Percentiles rank a stretch among this genome's conserved stretches.
These are phyloP conservation scores for Lagopus leucura DNA, from an alignment of 2,113 vertebrate species.

Conservation along the genomic window DNA sequence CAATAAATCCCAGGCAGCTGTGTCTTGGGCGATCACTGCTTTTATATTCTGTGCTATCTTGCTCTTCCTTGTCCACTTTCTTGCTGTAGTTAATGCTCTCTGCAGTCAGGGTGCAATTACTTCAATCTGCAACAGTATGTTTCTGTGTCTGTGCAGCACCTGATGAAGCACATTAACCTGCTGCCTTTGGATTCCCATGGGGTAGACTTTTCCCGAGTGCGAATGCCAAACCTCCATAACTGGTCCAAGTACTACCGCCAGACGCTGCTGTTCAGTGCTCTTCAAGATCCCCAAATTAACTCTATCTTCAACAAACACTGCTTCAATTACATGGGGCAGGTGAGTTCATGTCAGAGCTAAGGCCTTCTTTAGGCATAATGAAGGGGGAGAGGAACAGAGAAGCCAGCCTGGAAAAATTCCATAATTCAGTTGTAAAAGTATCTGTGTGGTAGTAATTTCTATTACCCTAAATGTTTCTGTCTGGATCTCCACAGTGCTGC, in stretches of 20 bases:
- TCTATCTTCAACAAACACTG: slow-evolving; percentile 91
- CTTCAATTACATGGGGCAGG: slow-evolving; percentile 90
- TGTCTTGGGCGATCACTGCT: neutral
- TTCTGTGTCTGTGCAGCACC: slow-evolving; percentile 78
- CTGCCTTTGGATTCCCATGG: slow-evolving; percentile 92
- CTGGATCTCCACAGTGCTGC: neutral
- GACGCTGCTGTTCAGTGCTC: slow-evolving; percentile 90
- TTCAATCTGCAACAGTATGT: neutral
- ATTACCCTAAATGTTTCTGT: neutral
- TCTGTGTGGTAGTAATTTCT: neutral
- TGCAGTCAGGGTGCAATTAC: neutral
- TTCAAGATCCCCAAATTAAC: slow-evolving; percentile 93
- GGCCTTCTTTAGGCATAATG: rapidly evolving
- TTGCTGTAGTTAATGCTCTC: neutral
- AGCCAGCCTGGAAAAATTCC: rapidly evolving
- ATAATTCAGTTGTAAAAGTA: neutral
- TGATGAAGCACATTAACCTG: slow-evolving; percentile 92
- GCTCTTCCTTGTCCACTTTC: neutral
- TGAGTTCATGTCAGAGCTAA: slow-evolving; percentile 48
- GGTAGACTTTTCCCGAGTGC: slow-evolving; percentile 94
- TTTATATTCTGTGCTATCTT: neutral
- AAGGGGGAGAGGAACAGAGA: neutral
- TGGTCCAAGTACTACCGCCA: slow-evolving; percentile 92
- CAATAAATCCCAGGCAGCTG: neutral
- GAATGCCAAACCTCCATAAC: slow-evolving; percentile 93